Evolutionary conservation across 1,140 invertebrate species (phyloP).

Genomic region (Diploscapter pachys): DNA sequence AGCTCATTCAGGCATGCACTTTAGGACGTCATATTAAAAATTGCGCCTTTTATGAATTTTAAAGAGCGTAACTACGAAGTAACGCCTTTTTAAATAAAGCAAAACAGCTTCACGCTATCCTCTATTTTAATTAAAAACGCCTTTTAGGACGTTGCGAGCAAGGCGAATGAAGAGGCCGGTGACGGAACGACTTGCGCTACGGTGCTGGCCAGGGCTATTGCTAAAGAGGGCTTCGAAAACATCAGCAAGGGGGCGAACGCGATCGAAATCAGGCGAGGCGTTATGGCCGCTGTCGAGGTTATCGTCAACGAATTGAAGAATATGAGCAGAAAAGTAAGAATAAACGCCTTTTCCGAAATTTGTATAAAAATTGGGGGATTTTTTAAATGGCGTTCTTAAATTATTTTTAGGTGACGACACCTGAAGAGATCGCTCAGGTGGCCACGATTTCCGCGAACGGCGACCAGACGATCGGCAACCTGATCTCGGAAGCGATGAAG

Average conservation of each 20-base stretch:
- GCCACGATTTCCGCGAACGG: constrained; percentile 99
- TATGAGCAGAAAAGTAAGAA: constrained; percentile 71
- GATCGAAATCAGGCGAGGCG: constrained; percentile 90
- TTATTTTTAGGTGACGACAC: constrained; percentile 77
- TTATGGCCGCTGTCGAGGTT: constrained; percentile 91
- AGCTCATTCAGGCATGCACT: constrained; percentile 76
- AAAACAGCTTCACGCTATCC: not conserved
- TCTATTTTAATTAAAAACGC: not conserved
- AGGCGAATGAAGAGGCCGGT: constrained; percentile 99
- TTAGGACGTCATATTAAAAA: too few relatives aligned
- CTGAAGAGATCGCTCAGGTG: constrained; percentile 98
- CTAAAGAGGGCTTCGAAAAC: constrained; percentile 97
- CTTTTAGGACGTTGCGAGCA: constrained; percentile 86
- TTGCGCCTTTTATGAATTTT: too few relatives aligned
- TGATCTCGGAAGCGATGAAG: constrained; percentile 99
- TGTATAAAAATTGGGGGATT: too few relatives aligned
- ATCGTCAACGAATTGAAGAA: constrained; percentile 82
- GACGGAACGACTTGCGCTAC: constrained; percentile 99
- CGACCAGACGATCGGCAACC: constrained; percentile 80
- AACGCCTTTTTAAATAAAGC: too few relatives aligned
- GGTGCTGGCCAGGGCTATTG: constrained; percentile 92
- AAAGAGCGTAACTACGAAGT: too few relatives aligned
- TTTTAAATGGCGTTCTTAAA: too few relatives aligned
- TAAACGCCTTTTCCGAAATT: too few relatives aligned
- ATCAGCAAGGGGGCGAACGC: constrained; percentile 98